Evolutionary conservation across 1,140 invertebrate species (phyloP), one percentile per base, ranked within the genome.

Genomic region (Lepidurus apus): DNA sequence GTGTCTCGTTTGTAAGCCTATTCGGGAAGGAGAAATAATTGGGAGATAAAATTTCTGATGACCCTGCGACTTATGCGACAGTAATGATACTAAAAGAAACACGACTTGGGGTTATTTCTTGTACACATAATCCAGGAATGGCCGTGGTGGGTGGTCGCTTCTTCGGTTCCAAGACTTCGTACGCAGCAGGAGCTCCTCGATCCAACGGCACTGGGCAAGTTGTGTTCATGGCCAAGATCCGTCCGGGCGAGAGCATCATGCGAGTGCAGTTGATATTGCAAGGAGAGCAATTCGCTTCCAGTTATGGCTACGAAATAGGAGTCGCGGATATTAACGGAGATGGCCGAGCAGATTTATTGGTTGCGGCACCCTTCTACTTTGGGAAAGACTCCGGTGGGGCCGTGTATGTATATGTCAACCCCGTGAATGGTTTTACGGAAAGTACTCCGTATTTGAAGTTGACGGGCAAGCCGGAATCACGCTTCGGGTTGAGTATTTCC

Each of bases 321-420:
- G 89, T 91, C 5, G 90, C 92, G 21, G 95, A 97, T 86, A 86
- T 96, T 5, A 95, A 97, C 83, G 92, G 92, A 11, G 95, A 97
- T 85, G 90, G 90, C 45, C 86, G 90, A 80, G 89, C 92, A 26
- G 96, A 98, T 87, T 86, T 98, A 9, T 87, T 97, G 74, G 93
- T 97, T 1, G 93, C 93, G 26, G 95, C 96, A 11, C 96, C 96
- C 17, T 95, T 97, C 85, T 97, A 95, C 83, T 97, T 95, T 83
- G 88, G 88, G 9, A 90, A 90, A 80, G 89, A 89, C 42, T 86
- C 89, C 73, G 96, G 95, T 47, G 96, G 96, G 43, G 94, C 95
- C 5, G 93, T 97, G 24, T 98, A 97, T 82, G 85, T 98, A 43
- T 98, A 95, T 83, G 85, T 93, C 83, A 91, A 94, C 83, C 81